Percentiles rank a stretch among this genome's conserved stretches.
Evolutionary conservation across 2,113 vertebrate species (phyloP).

Genomic region (Chauna torquata): DNA sequence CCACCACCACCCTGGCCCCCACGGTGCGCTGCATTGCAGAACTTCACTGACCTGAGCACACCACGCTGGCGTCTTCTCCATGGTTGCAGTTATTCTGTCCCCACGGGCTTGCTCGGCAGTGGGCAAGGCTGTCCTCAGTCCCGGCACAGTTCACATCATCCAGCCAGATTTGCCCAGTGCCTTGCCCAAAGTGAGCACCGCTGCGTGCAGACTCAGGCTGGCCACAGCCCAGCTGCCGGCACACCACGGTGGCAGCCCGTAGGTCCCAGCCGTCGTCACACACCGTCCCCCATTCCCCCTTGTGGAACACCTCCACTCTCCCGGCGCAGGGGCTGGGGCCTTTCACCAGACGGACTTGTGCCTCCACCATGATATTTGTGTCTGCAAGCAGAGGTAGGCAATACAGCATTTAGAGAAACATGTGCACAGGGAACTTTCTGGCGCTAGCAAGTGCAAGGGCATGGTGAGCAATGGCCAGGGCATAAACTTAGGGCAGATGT

Average conservation of each 20-base stretch:
- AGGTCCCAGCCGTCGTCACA: background rate
- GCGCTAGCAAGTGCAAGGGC: background rate
- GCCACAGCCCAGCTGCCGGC: slow-evolving; percentile 20
- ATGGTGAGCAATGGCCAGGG: background rate
- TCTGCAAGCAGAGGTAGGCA: background rate
- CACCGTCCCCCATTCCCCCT: background rate
- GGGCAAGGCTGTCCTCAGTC: background rate
- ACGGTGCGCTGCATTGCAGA: background rate
- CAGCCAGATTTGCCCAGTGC: background rate
- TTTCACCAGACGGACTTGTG: background rate
- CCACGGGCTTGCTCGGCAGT: background rate
- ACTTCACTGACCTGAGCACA: background rate
- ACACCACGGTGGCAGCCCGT: background rate
- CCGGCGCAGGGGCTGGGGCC: background rate
- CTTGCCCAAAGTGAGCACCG: background rate
- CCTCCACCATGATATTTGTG: too few relatives aligned
- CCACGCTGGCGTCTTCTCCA: background rate
- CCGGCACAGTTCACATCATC: background rate
- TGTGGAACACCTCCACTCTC: slow-evolving; percentile 43
- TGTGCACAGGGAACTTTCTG: background rate
- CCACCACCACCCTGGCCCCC: background rate
- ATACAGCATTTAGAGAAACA: too few relatives aligned
- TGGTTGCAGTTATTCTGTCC: background rate
- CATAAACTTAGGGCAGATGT: background rate
- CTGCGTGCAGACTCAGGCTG: background rate